Evolutionary conservation across 2,888 invertebrate genomes (phyloP), one percentile per base, ranked within the genome.

Genomic region (Cephus nigrinus): DNA sequence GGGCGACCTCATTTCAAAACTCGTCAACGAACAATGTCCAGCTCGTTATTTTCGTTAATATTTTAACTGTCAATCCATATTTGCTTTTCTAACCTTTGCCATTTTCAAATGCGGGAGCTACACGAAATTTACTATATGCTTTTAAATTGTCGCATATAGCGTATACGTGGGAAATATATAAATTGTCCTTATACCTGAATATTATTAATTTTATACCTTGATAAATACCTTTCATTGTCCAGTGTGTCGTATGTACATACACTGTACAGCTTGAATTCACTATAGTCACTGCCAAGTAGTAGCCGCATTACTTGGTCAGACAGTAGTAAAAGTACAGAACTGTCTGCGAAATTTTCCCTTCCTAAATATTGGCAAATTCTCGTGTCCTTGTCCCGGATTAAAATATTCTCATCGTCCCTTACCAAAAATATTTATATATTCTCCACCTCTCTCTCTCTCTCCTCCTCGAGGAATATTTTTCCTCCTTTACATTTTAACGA

Each of bases 401-500:
- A 55, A 55, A 55, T 55, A 55, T 55, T 15, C 15, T 15, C 5
- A 15, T 40, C 15, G 15, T 5, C 4, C 15, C 4, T 15, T 15
- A 5, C 15, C 40, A 15, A 40, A 15, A 15, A 40, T 40, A 40
- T 40, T 15, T 40, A 23, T 40, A 40, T 23, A 23, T 40, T 75
- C 33, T 75, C 32, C 23, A 5, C 1, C 11, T 32, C 32, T 32
- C 32, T 32, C 32, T 32, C 32, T 69, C 69, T 33, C 9, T 31
- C 23, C 15, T 72, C 15, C 31, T 71, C 71, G 31, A 15, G 15
- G 5, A 31, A 31, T 71, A 4, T 71, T 33, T 71, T 33, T 71
- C 9, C 32, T 71, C 71, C 32, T 33, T 71, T 11, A 71, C 12
- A 32, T 69, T 55, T 34, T 71, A 78, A 76, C 36, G 78, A 73